Evolutionary conservation across 1,140 invertebrate genomes (phyloP).

Genomic region (Habropoda laboriosa): DNA sequence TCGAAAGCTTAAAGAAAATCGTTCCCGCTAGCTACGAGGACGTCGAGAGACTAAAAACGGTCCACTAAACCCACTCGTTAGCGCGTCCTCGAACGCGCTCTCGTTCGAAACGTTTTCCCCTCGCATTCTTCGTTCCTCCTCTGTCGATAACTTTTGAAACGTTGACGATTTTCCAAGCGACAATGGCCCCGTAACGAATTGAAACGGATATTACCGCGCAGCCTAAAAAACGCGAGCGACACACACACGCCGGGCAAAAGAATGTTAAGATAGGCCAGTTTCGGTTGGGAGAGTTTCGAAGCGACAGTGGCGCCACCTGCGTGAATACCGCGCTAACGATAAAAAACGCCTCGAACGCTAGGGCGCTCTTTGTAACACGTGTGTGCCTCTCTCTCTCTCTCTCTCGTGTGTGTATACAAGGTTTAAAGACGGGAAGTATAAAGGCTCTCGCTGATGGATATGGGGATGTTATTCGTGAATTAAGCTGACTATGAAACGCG

Average conservation of each 20-base stretch:
- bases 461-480: neutral
- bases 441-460: no score
- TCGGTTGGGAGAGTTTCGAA: neutral
- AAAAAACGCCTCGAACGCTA: neutral
- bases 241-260: neutral
- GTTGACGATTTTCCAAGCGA: constrained; percentile 11
- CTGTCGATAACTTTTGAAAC: constrained; percentile 21
- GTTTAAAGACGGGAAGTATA: no score
- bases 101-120: constrained; percentile 13
- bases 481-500: neutral
- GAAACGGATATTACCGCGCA: constrained; percentile 32
- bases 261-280: neutral
- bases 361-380: neutral
- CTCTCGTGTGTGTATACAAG: no score
- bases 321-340: constrained; percentile 14
- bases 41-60: neutral
- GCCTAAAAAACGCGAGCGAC: no score
- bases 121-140: neutral
- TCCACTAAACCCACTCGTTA: constrained; percentile 31
- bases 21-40: no score
- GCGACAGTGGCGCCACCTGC: neutral
- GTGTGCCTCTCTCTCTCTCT: neutral
- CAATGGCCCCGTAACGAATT: constrained; percentile 44
- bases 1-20: constrained; percentile 11
- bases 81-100: constrained; percentile 8